Conservation (phyloP, 2,797 vertebrate species). For the Amazonetta brasiliensis region DNA sequence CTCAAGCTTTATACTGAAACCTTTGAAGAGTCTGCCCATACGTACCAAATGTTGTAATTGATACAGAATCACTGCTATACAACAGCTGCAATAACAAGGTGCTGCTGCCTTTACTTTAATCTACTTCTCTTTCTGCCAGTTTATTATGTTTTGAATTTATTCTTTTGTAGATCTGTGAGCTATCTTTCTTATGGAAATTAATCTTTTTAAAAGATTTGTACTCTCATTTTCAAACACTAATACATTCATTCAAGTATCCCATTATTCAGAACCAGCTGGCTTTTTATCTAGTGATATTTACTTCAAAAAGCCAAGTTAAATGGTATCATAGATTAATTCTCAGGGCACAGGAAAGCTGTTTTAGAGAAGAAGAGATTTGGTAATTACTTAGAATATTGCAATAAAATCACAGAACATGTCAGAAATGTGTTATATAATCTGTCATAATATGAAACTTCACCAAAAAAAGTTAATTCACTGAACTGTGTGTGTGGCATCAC, state of each 20-base stretch:
- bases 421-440: slow-evolving; percentile 80
- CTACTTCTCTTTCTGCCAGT: slow-evolving; percentile 89
- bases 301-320: slow-evolving; percentile 93
- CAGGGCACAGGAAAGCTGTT: slow-evolving; percentile 84
- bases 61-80: slow-evolving; percentile 88
- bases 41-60: slow-evolving; percentile 90
- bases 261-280: slow-evolving; percentile 94
- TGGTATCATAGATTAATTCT: slow-evolving; percentile 95
- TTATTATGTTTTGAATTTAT: slow-evolving; percentile 93
- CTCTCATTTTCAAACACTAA: slow-evolving; percentile 91
- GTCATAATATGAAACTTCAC: slow-evolving; percentile 78
- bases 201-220: slow-evolving; percentile 90
- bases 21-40: slow-evolving; percentile 88
- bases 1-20: slow-evolving; percentile 81
- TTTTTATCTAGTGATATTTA: slow-evolving; percentile 97
- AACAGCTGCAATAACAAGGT: slow-evolving; percentile 92
- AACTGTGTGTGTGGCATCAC: slow-evolving; percentile 69
- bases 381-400: slow-evolving; percentile 86
- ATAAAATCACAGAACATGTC: slow-evolving; percentile 85
- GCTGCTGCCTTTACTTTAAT: slow-evolving; percentile 92
- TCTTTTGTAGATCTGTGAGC: slow-evolving; percentile 93
- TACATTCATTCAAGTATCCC: slow-evolving; percentile 94
- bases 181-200: slow-evolving; percentile 99
- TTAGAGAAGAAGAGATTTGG: slow-evolving; percentile 83
- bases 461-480: slow-evolving; percentile 73